Base-by-base conservation (phyloP, 1,140 invertebrate species). In the Aphaenogaster rudis region DNA sequence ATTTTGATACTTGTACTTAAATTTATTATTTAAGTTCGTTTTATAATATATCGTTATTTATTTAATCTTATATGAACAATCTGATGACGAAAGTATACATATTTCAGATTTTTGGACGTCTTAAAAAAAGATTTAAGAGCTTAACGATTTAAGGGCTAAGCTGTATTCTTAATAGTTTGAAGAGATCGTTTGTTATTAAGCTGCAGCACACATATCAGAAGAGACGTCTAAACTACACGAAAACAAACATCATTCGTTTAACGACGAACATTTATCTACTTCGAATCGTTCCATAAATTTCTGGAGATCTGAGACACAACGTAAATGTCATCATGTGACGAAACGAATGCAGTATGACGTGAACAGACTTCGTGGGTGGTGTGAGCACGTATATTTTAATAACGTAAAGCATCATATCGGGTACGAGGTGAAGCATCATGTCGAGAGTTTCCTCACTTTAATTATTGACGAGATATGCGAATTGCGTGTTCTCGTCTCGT, bases 271-370 rank as follows among this genome's bases (percentile, higher is more conserved):
- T 81, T 39, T 81, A 54, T 69, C 33, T 42, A 17, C 4, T 52
- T 67, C 33, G 17, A 9, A 6, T 71, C 64, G 78, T 69, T 54
- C 78, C 48, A 81, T 81, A 81, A 81, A 81, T 81, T 81, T 57
- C 36, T 57, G 64, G 36, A 57, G 50, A 81, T 81, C 9, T 17
- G 21, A 71, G 36, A 39, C 36, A 15, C n/a, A 57, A 4, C 39
- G 13, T 84, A 61, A 61, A 82, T 74, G 80, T 82, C 66, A 33
- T 82, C 42, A 48, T 48, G 3, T 42, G 54, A 50, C 54, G 69
- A 84, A 84, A 74, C 13, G 28, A 48, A 84, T 61, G 42, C 45
- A 63, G 36, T 36, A 74, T 52, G 36, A 57, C 33, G 36, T 15
- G 36, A 52, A 57, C 7, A 9, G n/a, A 52, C n/a, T 72, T 48